Percentiles rank a stretch among this genome's conserved stretches.
These are phyloP conservation scores for Dermochelys coriacea DNA, from an alignment of 2,797 vertebrate species.

Conservation along the genomic window DNA sequence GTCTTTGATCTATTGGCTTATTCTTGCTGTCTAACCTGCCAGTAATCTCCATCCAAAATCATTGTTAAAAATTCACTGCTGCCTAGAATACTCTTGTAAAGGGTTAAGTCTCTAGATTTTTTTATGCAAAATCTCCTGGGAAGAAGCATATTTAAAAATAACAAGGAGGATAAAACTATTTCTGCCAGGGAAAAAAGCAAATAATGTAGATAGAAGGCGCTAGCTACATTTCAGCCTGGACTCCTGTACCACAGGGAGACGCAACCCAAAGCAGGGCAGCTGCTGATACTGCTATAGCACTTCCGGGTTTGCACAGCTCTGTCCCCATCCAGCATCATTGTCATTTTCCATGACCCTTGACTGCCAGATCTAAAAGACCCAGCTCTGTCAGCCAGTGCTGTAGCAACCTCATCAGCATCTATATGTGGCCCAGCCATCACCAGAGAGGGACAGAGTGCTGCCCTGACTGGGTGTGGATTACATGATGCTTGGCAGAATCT, in stretches of 20 bases:
- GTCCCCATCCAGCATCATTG: not conserved
- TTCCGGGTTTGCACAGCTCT: not conserved
- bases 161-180: constrained; percentile 6
- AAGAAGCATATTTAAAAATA: constrained; percentile 60
- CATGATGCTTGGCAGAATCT: not conserved
- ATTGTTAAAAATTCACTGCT: constrained; percentile 55
- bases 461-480: not conserved
- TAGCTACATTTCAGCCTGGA: not conserved
- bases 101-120: constrained; percentile 9
- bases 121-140: constrained; percentile 33
- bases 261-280: not conserved
- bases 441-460: not conserved
- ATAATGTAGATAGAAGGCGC: not conserved
- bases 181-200: not conserved
- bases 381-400: not conserved
- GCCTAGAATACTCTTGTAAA: constrained; percentile 16
- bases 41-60: constrained; percentile 53
- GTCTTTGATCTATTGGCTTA: not conserved
- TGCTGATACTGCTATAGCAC: not conserved
- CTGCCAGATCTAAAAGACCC: not conserved
- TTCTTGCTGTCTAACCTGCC: constrained; percentile 17
- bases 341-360: not conserved
- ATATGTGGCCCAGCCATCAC: fast-evolving
- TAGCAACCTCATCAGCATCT: not conserved
- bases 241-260: not conserved